Evolutionary conservation across 2,888 invertebrate genomes (phyloP), one percentile per base, ranked within the genome.

Genomic region (Agrotis ipsilon): DNA sequence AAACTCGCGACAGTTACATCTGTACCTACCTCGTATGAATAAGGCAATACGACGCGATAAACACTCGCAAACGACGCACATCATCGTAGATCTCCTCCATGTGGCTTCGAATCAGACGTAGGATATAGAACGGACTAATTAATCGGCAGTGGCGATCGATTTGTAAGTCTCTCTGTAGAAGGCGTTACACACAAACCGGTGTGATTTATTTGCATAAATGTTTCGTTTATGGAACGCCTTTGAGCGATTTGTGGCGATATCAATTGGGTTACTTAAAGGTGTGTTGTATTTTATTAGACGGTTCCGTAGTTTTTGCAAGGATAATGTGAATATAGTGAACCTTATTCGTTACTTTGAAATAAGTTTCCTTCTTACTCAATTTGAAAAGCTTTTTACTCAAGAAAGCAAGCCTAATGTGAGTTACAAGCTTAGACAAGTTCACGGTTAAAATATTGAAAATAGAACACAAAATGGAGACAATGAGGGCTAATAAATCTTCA

Each of bases 1-100:
- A 81, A 81, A 79, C 66, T 14, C 4, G 21, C 27, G 58, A 72
- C 82, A 78, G 70, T 78, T 75, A 79, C 82, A 79, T 73, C 55
- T 71, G 81, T 58, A 70, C 60, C 66, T 60, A 67, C 79, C 52
- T 49, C 58, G 49, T 64, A 79, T 75, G 64, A 68, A 75, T 75
- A 71, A 68, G 80, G 75, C 68, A 68, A 70, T 54, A 58, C 55
- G 5, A 39, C 19, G 14, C 68, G 60, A 52, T 68, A 60, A 66
- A 71, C 55, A 49, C 46, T 68, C 54, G 43, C 65, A 21, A 65
- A n/a, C 52, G 61, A 18, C 21, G 48, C 57, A 27, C 7, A 7
- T 3, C n/a, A 14, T 67, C 75, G 60, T 69, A 62, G 39, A 62
- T 62, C 59, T 68, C 21, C 39, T 55, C 39, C 48, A 48, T 32